Evolutionary conservation across 2,113 vertebrate genomes (phyloP).

Genomic region (Neotragus moschatus): DNA sequence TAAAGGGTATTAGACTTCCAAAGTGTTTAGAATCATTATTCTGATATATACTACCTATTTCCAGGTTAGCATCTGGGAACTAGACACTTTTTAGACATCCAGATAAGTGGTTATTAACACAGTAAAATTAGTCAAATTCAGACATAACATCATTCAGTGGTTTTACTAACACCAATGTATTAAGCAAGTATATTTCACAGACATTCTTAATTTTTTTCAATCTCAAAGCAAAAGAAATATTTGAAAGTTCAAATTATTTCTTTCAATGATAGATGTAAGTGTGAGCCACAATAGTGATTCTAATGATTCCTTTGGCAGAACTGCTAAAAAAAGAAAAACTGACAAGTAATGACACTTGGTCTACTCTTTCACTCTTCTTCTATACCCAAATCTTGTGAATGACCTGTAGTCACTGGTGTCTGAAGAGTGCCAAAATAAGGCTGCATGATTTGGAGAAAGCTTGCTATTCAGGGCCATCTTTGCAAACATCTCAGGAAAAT

Average conservation of each 20-base stretch:
- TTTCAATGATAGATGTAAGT: not conserved
- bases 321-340: not conserved
- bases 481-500: not conserved
- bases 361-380: not conserved
- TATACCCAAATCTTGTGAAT: not conserved
- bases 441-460: not conserved
- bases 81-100: not conserved
- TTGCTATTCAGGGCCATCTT: not conserved
- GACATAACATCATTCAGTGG: not conserved
- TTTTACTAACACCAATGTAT: not conserved
- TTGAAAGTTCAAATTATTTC: not conserved
- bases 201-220: not conserved
- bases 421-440: not conserved
- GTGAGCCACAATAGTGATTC: not conserved
- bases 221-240: not conserved
- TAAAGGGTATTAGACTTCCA: not conserved
- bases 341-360: not conserved
- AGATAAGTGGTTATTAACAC: not conserved
- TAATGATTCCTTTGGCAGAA: not conserved
- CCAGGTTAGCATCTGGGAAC: not conserved
- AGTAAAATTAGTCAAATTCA: not conserved
- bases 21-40: not conserved
- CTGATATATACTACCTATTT: not conserved
- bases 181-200: not conserved
- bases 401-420: not conserved